These are phyloP conservation scores for Mesorhabditis spiculigera DNA, from an alignment of 2,888 invertebrate species.

Conservation along the genomic window DNA sequence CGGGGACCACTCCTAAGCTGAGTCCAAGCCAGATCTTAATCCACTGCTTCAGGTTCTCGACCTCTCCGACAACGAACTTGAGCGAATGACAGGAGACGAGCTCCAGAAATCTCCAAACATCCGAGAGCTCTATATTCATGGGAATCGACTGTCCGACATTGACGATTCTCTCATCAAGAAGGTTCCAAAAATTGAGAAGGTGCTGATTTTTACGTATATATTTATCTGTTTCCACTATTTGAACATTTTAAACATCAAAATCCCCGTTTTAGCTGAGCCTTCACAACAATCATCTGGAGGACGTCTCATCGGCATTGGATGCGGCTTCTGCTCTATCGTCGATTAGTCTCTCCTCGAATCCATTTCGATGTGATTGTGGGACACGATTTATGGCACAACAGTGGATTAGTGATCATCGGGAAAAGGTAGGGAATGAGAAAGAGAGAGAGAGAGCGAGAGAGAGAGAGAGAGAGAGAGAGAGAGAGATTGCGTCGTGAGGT, in stretches of 20 bases:
- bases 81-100: conserved; percentile 36
- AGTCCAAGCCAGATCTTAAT: too few relatives aligned
- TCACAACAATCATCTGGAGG: conserved; percentile 40
- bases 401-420: neutral
- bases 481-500: neutral
- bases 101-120: conserved; percentile 35
- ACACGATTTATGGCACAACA: neutral
- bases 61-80: conserved; percentile 43
- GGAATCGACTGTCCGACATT: conserved; percentile 33
- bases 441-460: neutral
- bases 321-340: conserved; percentile 16
- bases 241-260: conserved; percentile 6
- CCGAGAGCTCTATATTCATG: conserved; percentile 20
- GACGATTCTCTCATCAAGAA: conserved; percentile 28
- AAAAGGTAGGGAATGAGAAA: neutral
- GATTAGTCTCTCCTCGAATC: conserved; percentile 47
- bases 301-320: conserved; percentile 24
- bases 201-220: neutral
- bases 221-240: neutral
- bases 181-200: conserved; percentile 41
- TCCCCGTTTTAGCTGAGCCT: conserved; percentile 28
- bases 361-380: conserved; percentile 57
- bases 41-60: conserved; percentile 37
- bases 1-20: too few relatives aligned
- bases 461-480: neutral